Conservation (phyloP, 2,113 vertebrate genomes). For the Pongo abelii region DNA sequence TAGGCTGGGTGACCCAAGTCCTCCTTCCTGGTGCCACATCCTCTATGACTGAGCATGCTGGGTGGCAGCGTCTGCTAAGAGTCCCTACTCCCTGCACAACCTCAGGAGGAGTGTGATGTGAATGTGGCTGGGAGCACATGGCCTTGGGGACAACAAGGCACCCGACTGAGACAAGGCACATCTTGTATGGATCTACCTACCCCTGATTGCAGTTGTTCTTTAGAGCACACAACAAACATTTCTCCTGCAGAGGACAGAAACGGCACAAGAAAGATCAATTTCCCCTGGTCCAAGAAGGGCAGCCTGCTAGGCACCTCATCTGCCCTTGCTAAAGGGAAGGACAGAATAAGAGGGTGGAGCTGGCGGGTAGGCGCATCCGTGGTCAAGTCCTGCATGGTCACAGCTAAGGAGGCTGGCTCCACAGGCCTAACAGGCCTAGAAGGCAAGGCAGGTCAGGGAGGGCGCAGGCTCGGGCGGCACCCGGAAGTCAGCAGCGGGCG, state of each 20-base stretch:
- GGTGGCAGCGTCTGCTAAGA: not conserved
- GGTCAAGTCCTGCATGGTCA: not conserved
- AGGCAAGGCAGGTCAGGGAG: not conserved
- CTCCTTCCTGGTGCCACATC: not conserved
- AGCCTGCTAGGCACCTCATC: conserved; percentile 31
- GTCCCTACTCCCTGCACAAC: not conserved
- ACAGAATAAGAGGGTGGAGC: not conserved
- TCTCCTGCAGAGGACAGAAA: conserved; percentile 74
- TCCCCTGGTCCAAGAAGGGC: conserved; percentile 49
- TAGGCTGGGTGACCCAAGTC: not conserved
- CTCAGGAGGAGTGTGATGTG: fast-evolving
- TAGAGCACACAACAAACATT: conserved; percentile 67
- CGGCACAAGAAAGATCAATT: conserved; percentile 54
- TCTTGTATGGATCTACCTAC: conserved; percentile 50
- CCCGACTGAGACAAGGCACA: not conserved
- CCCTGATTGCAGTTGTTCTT: conserved; percentile 56
- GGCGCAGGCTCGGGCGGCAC: not conserved
- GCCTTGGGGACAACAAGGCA: not conserved
- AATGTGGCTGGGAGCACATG: not conserved
- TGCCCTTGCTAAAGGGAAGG: conserved; percentile 46
- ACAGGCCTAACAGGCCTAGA: not conserved
- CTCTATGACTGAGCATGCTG: not conserved
- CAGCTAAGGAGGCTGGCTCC: not conserved
- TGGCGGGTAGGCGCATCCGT: not conserved
- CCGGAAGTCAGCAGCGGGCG: fast-evolving